Evolutionary conservation across 1,140 invertebrate genomes (phyloP), one percentile per base, ranked within the genome.

Genomic region (Popillia japonica): DNA sequence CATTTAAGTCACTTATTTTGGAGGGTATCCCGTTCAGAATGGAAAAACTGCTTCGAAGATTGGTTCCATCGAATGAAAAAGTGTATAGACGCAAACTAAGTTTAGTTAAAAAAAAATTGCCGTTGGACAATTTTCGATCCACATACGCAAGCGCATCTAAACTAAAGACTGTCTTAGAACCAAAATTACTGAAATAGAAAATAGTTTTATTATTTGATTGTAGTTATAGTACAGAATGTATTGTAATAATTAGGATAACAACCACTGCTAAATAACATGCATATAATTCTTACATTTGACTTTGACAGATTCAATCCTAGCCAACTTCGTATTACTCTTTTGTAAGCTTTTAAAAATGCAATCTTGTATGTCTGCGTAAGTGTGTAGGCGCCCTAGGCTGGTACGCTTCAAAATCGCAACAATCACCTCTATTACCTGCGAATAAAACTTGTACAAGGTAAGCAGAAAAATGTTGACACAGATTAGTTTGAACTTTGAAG

Each of bases 391-490:
- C 40, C 41, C 72, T 74, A 4, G 76, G 61, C 27, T 48, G 59
- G 42, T 59, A 75, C 27, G 34, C 44, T 79, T 76, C 75, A 76
- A 27, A 79, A 22, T 61, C n/a, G 10, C 23, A 40, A 48, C 48
- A 34, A 41, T 77, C 79, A 17, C 72, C 73, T 55, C 73, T 55
- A 27, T 64, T 75, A 64, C 73, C 72, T 75, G 74, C 3, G 23
- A 76, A 68, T 68, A 22, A 41, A 76, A 61, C 27, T 20, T n/a
- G 14, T n/a, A 74, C 34, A 74, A 77, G 9, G 72, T 11, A 11
- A 11, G 8, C 4, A 6, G 22, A 74, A 74, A 17, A 42, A n/a
- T 76, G 68, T 40, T 75, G n/a, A 34, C 77, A 55, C n/a, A 23
- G 14, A 34, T 22, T 9, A 41, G n/a, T 17, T 74, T 3, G n/a